These are phyloP conservation scores for Enteromius anoplus DNA, from an alignment of 2,797 vertebrate genomes.

Conservation along the genomic window DNA sequence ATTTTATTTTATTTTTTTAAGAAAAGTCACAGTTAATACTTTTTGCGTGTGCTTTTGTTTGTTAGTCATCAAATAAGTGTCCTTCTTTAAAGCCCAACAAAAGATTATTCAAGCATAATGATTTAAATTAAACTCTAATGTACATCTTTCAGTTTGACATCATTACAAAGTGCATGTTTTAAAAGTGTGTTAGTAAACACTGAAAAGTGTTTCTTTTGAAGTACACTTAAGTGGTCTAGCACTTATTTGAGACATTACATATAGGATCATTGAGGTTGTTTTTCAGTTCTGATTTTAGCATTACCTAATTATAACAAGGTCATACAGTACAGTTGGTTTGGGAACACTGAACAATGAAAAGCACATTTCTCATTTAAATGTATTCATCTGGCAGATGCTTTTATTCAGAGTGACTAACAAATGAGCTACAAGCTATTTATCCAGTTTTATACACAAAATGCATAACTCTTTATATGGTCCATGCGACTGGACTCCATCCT, in stretches of 20 bases:
- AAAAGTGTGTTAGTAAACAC: not conserved
- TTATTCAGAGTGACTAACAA: too few relatives aligned
- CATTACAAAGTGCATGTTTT: not conserved
- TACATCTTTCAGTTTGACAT: not conserved
- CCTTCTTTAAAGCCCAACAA: not conserved
- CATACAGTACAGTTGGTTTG: not conserved
- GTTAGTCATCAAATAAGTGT: not conserved
- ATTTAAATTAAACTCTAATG: not conserved
- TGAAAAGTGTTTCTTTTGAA: not conserved
- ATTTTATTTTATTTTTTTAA: too few relatives aligned
- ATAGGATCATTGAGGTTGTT: not conserved
- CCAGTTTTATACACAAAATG: not conserved
- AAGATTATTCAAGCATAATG: not conserved
- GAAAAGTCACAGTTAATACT: not conserved
- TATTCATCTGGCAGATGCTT: not conserved
- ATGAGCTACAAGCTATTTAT: not conserved
- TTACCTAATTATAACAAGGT: not conserved
- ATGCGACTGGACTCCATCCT: not conserved
- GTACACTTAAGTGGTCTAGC: not conserved
- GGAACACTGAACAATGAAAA: not conserved
- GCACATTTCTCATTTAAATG: not conserved
- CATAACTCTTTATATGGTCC: not conserved
- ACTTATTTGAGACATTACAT: not conserved
- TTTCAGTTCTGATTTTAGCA: not conserved
- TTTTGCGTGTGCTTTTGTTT: not conserved